Conservation (phyloP, 2,797 vertebrate species). For the Danio choprae region DNA sequence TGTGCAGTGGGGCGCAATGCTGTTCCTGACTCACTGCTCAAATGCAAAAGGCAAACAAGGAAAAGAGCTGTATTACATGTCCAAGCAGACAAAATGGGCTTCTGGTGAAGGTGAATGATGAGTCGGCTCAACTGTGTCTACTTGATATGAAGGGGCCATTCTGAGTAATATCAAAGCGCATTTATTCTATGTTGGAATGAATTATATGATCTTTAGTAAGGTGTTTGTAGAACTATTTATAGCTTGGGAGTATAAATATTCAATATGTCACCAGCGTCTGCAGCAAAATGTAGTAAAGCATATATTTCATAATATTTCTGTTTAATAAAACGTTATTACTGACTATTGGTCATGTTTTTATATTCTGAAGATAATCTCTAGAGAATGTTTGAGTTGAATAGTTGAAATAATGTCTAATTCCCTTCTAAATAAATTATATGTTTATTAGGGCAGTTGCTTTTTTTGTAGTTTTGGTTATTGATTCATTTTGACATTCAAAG, state of each 20-base stretch:
- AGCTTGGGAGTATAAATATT: neutral
- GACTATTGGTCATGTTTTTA: neutral
- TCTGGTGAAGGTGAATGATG: neutral
- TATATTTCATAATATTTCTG: neutral
- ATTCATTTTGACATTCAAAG: neutral
- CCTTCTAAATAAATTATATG: neutral
- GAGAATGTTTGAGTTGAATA: too few relatives aligned
- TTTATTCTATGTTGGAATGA: neutral
- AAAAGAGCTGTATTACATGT: slow-evolving; percentile 1
- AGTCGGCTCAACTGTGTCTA: neutral
- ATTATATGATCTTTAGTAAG: neutral
- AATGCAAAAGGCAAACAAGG: slow-evolving; percentile 1
- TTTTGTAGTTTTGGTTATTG: neutral
- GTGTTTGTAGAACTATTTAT: neutral
- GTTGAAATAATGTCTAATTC: neutral
- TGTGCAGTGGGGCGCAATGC: neutral
- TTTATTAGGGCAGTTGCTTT: neutral
- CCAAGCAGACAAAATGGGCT: neutral
- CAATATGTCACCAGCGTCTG: neutral
- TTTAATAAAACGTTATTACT: neutral
- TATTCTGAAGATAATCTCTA: neutral
- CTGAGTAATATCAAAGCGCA: neutral
- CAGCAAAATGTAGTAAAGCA: slow-evolving; percentile 6
- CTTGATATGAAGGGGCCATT: neutral
- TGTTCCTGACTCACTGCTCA: neutral